These are phyloP conservation scores for Brachypteracias leptosomus DNA, from an alignment of 2,113 vertebrate species.

Conservation along the genomic window DNA sequence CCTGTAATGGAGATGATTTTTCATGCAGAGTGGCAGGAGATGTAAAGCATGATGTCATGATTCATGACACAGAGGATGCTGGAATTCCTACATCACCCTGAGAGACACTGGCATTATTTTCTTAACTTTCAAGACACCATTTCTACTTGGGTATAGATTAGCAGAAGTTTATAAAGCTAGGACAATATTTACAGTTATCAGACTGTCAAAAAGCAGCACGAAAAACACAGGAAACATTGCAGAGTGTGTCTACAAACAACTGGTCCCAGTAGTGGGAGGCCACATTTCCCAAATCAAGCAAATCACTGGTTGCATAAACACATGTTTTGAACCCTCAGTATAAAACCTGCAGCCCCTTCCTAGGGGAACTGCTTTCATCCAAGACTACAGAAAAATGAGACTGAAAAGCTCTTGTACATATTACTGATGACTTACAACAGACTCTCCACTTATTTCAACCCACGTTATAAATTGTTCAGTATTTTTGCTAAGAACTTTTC, in stretches of 20 bases:
- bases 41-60: neutral
- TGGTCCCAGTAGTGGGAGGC: neutral
- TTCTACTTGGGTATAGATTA: neutral
- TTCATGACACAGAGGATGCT: neutral
- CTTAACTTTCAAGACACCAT: neutral
- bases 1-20: neutral
- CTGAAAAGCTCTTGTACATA: neutral
- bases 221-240: neutral
- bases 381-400: neutral
- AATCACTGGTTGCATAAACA: neutral
- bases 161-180: neutral
- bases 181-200: neutral
- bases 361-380: neutral
- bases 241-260: fast-evolving
- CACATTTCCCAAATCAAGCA: neutral
- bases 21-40: neutral
- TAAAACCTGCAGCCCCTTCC: neutral
- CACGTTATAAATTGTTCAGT: neutral
- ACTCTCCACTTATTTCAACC: neutral
- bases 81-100: neutral
- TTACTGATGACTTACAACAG: neutral
- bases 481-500: neutral
- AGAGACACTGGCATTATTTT: neutral
- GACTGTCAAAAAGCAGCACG: neutral
- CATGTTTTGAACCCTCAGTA: neutral